Conservation (phyloP, 2,888 invertebrate species). For the Noctua fimbriata region DNA sequence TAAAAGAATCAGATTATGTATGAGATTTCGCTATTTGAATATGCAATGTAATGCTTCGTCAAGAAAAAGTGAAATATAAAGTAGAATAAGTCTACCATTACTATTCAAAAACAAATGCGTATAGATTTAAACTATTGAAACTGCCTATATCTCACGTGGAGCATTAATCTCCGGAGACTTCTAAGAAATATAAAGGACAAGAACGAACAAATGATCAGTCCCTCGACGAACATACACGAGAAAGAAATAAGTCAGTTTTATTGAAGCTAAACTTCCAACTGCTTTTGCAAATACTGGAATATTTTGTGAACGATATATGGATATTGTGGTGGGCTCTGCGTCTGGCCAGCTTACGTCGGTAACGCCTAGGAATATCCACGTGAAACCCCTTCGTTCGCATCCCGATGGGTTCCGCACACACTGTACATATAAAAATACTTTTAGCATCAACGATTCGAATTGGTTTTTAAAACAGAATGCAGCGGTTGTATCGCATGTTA, state of each 20-base stretch:
- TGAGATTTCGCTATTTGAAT: conserved; percentile 5
- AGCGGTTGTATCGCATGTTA: conserved; percentile 2
- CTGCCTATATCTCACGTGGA: conserved; percentile 21
- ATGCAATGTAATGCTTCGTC: background rate
- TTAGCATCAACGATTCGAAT: conserved; percentile 20
- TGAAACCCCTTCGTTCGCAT: conserved; percentile 53
- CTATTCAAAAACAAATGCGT: conserved; percentile 34
- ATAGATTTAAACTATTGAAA: conserved; percentile 49
- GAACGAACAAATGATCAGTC: conserved; percentile 64
- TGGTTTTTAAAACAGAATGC: conserved; percentile 21
- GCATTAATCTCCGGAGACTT: conserved; percentile 50
- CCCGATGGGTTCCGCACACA: conserved; percentile 18
- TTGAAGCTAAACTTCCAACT: conserved; percentile 58
- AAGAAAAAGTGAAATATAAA: background rate
- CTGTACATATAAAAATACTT: conserved; percentile 24
- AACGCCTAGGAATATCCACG: conserved; percentile 50
- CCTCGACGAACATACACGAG: conserved; percentile 44
- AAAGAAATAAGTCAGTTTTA: conserved; percentile 56
- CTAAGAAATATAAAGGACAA: conserved; percentile 61
- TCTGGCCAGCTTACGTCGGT: conserved; percentile 41
- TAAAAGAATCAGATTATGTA: conserved; percentile 15
- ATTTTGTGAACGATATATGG: conserved; percentile 49
- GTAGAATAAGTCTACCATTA: conserved; percentile 7
- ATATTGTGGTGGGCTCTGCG: conserved; percentile 29
- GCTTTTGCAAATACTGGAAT: conserved; percentile 56